Percentiles rank a stretch among this genome's conserved stretches.
Evolutionary conservation across 2,113 vertebrate genomes (phyloP).

Genomic region (Protobothrops mucrosquamatus): DNA sequence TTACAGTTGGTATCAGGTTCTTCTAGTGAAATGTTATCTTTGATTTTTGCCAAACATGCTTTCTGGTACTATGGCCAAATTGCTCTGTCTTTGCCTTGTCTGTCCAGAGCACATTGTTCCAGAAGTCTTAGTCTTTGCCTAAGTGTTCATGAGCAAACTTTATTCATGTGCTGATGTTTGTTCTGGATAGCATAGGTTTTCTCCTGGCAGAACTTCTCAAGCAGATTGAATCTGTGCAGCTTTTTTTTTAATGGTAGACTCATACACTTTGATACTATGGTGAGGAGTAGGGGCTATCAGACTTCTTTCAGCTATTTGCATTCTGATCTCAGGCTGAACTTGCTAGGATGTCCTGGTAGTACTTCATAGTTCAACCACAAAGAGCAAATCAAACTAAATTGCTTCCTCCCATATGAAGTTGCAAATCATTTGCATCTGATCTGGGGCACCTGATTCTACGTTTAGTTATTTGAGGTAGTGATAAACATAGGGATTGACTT

Average conservation of each 20-base stretch:
- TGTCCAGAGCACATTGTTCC: neutral
- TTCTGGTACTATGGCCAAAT: neutral
- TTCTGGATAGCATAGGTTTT: neutral
- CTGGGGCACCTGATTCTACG: neutral
- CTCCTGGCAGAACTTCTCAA: neutral
- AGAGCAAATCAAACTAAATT: no score
- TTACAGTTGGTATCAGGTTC: neutral
- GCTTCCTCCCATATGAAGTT: neutral
- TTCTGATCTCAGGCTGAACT: neutral
- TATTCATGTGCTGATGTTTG: neutral
- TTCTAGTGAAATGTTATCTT: neutral
- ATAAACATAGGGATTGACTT: neutral
- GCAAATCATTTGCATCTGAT: neutral
- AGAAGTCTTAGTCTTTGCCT: neutral
- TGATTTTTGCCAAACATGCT: neutral
- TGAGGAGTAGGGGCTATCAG: no score
- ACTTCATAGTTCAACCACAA: no score
- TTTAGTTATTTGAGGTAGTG: neutral
- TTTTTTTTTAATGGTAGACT: neutral
- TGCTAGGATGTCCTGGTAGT: neutral
- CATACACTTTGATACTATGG: neutral
- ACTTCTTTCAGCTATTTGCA: neutral
- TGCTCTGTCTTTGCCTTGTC: neutral
- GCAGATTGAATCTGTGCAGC: neutral
- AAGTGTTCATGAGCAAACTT: neutral